Conservation (phyloP, 2,113 vertebrate genomes). For the Hoplias malabaricus region DNA sequence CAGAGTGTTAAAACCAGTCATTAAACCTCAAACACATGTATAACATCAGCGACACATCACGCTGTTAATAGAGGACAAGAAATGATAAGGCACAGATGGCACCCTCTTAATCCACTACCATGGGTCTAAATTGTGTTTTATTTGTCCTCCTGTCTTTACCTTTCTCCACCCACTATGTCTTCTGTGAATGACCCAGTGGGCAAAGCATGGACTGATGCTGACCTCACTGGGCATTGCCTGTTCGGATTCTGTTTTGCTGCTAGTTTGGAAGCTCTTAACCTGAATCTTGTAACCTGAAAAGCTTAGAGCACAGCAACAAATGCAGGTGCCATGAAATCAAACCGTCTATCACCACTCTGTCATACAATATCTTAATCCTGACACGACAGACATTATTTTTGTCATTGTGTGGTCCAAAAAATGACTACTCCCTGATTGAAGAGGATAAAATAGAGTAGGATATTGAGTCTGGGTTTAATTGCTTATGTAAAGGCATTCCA, state of each 20-base stretch:
- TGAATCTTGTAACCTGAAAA: no score
- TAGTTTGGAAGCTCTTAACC: neutral
- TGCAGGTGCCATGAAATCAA: conserved; percentile 13
- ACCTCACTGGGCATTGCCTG: neutral
- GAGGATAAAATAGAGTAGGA: conserved; percentile 25
- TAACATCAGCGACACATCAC: no score
- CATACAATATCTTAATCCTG: conserved; percentile 4
- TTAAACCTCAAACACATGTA: no score
- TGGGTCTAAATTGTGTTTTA: no score
- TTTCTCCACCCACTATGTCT: neutral
- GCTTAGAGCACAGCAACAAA: neutral
- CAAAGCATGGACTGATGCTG: neutral
- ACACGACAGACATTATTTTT: neutral
- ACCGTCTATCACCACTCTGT: neutral
- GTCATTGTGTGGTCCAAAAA: conserved; percentile 12
- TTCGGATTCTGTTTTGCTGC: neutral
- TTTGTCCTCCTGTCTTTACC: neutral
- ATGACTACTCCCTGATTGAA: conserved; percentile 24
- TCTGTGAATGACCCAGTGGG: neutral
- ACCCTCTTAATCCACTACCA: no score
- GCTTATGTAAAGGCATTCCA: conserved; percentile 29
- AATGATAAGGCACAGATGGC: no score
- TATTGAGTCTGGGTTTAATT: conserved; percentile 29
- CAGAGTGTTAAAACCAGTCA: no score
- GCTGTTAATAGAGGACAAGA: no score